Conservation (phyloP, 2,888 invertebrate species). For the Amblyteles armatorius region DNA sequence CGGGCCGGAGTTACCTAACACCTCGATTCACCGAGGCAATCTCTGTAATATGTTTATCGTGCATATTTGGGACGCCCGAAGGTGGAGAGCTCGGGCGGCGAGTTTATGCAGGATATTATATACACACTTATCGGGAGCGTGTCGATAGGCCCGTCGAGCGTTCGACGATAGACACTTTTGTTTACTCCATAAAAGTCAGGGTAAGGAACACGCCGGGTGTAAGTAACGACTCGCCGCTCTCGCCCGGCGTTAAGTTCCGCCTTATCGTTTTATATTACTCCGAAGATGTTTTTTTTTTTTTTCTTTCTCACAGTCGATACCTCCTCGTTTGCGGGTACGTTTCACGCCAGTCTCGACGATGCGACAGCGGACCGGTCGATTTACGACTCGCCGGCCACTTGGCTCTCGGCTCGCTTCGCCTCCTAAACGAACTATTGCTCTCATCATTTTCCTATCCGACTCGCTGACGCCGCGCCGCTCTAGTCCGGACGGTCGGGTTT, state of each 20-base stretch:
- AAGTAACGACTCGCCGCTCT: conserved; percentile 56
- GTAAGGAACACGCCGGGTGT: conserved; percentile 51
- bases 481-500: too few relatives aligned
- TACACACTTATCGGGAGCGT: conserved; percentile 43
- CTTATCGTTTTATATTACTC: conserved; percentile 64
- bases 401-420: too few relatives aligned
- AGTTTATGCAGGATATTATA: conserved; percentile 28
- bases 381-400: too few relatives aligned
- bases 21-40: conserved; percentile 23
- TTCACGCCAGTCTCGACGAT: not conserved
- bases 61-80: conserved; percentile 33
- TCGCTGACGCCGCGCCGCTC: too few relatives aligned
- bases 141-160: conserved; percentile 50
- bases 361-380: too few relatives aligned
- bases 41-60: conserved; percentile 21
- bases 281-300: conserved; percentile 19
- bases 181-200: conserved; percentile 63
- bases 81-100: conserved; percentile 10
- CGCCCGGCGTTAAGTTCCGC: conserved; percentile 56
- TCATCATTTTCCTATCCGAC: too few relatives aligned
- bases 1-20: conserved; percentile 11
- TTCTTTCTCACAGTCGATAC: conserved; percentile 31
- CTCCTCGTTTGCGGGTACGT: not conserved
- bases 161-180: conserved; percentile 58
- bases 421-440: too few relatives aligned